phyloP scores from a whole-genome alignment of 1,140 invertebrate species.

The Thrips palmi region DNA sequence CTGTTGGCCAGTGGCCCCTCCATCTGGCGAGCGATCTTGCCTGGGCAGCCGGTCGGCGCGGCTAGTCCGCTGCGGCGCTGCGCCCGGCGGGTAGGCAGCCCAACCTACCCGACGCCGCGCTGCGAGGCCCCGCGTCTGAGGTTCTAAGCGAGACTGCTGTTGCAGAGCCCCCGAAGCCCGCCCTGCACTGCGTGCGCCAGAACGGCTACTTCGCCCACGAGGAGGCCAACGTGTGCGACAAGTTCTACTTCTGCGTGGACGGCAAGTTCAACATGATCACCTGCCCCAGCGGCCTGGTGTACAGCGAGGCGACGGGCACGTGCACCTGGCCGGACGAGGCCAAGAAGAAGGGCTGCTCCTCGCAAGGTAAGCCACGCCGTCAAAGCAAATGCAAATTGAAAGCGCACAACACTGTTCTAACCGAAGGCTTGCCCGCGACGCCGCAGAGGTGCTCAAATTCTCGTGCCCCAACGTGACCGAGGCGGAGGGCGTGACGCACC shows the following conservation, averaged over 20 bases:
- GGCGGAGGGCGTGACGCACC: slow-evolving; percentile 51
- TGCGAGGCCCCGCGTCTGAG: too few species aligned
- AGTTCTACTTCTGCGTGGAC: slow-evolving; percentile 82
- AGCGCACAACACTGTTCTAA: background rate
- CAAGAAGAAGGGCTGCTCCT: slow-evolving; percentile 65
- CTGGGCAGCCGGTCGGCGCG: background rate
- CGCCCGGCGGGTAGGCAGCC: too few species aligned
- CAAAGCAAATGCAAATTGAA: too few species aligned
- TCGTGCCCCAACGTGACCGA: slow-evolving; percentile 62
- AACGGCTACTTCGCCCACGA: slow-evolving; percentile 81
- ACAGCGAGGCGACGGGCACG: slow-evolving; percentile 71
- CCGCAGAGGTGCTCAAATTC: slow-evolving; percentile 68
- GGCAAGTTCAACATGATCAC: slow-evolving; percentile 76
- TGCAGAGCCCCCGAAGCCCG: slow-evolving; percentile 52
- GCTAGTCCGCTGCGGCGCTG: background rate
- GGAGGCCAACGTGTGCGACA: slow-evolving; percentile 57
- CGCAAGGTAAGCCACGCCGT: slow-evolving; percentile 32
- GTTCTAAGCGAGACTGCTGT: too few species aligned
- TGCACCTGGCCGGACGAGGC: slow-evolving; percentile 85
- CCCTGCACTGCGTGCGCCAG: slow-evolving; percentile 56
- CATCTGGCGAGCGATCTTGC: background rate
- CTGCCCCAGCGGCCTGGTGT: slow-evolving; percentile 72
- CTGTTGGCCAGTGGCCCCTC: background rate
- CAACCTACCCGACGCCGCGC: too few species aligned
- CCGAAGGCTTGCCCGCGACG: too few species aligned